These are phyloP conservation scores for Kryptopterus vitreolus DNA, from an alignment of 2,797 vertebrate species.

Conservation along the genomic window DNA sequence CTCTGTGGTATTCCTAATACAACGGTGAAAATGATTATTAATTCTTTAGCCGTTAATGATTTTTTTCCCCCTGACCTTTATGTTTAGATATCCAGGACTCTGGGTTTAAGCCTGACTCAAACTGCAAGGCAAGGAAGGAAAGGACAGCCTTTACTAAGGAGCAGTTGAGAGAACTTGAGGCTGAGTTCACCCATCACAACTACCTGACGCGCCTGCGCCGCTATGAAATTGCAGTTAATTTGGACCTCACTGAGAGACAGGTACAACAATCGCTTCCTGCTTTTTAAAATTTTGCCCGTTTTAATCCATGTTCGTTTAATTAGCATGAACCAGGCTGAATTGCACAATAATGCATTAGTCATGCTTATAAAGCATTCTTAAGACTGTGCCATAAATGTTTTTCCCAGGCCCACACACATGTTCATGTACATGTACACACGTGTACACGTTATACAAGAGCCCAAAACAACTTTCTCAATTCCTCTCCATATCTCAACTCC, in stretches of 20 bases:
- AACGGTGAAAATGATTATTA: background rate
- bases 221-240: slow-evolving; percentile 97
- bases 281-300: background rate
- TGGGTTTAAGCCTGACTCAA: slow-evolving; percentile 77
- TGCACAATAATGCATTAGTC: background rate
- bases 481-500: slow-evolving; percentile 61
- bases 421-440: slow-evolving; percentile 25
- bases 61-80: background rate
- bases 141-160: slow-evolving; percentile 97
- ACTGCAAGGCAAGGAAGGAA: slow-evolving; percentile 91
- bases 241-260: slow-evolving; percentile 98
- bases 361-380: background rate
- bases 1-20: background rate
- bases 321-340: background rate
- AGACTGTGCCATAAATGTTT: slow-evolving; percentile 66
- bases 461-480: slow-evolving; percentile 60
- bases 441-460: slow-evolving; percentile 52
- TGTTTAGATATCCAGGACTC: slow-evolving; percentile 78
- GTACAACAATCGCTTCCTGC: slow-evolving; percentile 63
- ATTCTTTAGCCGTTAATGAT: background rate
- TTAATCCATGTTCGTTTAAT: background rate
- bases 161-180: slow-evolving; percentile 93
- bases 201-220: slow-evolving; percentile 96
- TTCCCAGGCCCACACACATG: slow-evolving; percentile 66
- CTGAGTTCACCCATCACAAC: slow-evolving; percentile 96